Percentiles rank a stretch among this genome's conserved stretches.
phyloP scores from a whole-genome alignment of 2,888 invertebrate species.

The Odontomyia ornata region DNA sequence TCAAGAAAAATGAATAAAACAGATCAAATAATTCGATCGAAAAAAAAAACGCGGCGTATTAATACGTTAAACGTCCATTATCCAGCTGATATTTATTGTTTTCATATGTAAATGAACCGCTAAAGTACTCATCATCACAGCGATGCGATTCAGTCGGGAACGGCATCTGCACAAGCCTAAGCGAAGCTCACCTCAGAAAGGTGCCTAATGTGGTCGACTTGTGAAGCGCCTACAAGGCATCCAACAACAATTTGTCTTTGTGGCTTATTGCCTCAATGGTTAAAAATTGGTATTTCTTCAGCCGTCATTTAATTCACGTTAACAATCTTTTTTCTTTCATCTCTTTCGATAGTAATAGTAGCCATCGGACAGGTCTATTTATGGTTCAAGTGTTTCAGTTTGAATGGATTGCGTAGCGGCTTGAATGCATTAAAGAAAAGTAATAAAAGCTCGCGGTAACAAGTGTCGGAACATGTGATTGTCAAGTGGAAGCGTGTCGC shows the following conservation, averaged over 20 bases:
- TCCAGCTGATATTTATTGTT: constrained; percentile 48
- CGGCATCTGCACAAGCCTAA: constrained; percentile 36
- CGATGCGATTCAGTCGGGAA: neutral
- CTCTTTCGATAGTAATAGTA: neutral
- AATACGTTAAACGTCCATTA: constrained; percentile 49
- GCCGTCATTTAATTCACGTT: neutral
- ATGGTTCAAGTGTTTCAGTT: neutral
- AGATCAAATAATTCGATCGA: constrained; percentile 43
- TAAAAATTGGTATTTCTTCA: neutral
- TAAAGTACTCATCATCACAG: constrained; percentile 40
- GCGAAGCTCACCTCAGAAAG: neutral
- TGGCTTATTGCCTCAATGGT: constrained; percentile 27
- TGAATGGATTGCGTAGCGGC: neutral
- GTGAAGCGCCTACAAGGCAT: constrained; percentile 39
- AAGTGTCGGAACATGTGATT: neutral
- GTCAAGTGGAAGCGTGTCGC: constrained; percentile 10
- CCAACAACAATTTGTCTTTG: constrained; percentile 45
- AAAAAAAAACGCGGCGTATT: constrained; percentile 46
- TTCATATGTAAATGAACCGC: constrained; percentile 48
- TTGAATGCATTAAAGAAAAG: neutral
- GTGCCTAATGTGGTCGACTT: constrained; percentile 30
- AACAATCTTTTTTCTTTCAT: neutral
- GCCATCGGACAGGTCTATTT: neutral
- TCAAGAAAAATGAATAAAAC: constrained; percentile 17
- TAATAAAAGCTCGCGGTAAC: neutral